These are phyloP conservation scores for Muntiacus reevesi DNA, from an alignment of 2,113 vertebrate genomes.

Conservation along the genomic window DNA sequence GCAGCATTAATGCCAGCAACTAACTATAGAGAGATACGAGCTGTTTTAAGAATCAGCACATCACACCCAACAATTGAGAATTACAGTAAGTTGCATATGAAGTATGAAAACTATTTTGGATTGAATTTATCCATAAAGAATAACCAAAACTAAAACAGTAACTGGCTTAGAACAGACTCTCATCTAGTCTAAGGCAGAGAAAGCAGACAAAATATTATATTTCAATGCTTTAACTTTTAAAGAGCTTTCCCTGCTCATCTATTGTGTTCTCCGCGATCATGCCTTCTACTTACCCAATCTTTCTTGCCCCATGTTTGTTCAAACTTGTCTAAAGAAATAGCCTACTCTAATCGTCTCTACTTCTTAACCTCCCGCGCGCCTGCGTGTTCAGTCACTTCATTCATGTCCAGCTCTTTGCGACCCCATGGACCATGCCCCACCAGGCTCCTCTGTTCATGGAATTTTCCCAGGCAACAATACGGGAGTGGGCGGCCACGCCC, in stretches of 20 bases:
- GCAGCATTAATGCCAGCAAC: neutral
- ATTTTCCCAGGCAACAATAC: neutral
- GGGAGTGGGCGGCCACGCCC: neutral
- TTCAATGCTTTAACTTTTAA: slow-evolving; percentile 7
- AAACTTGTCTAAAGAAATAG: neutral
- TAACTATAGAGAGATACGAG: neutral
- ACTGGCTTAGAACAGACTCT: neutral
- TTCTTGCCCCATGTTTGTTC: neutral
- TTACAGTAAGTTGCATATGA: neutral
- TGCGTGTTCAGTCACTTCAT: neutral
- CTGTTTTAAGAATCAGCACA: neutral
- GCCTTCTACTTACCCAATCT: neutral
- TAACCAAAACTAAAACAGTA: slow-evolving; percentile 2
- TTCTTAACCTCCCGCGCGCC: neutral
- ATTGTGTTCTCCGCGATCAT: neutral
- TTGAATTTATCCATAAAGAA: neutral
- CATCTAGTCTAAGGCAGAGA: neutral
- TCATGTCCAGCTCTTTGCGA: neutral
- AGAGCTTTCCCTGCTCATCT: neutral
- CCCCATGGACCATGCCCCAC: neutral
- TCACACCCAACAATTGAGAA: neutral
- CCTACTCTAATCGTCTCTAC: neutral
- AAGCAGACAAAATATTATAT: neutral
- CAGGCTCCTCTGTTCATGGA: neutral
- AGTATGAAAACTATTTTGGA: slow-evolving; percentile 3